Evolutionary conservation across 2,113 vertebrate species (phyloP).

Genomic region (Periophthalmus modestus): DNA sequence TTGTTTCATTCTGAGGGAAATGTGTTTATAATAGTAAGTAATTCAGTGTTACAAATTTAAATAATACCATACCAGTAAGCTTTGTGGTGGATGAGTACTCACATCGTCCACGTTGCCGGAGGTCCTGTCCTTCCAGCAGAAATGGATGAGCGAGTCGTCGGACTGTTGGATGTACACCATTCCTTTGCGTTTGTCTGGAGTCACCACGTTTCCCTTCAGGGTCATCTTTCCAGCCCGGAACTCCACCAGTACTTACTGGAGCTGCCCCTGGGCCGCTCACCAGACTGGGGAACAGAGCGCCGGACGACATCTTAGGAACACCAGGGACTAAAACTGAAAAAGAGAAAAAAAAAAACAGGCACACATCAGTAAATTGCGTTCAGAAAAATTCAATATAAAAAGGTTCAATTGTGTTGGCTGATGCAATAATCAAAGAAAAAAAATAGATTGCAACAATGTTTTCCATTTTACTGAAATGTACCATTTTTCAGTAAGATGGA

Average conservation of each 20-base stretch:
- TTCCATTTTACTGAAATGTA: too few species aligned
- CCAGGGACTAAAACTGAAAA: background rate
- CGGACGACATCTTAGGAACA: slow-evolving; percentile 84
- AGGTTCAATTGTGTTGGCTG: too few species aligned
- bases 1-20: too few species aligned
- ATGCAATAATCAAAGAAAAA: too few species aligned
- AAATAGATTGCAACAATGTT: too few species aligned
- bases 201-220: slow-evolving; percentile 91
- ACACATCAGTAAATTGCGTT: background rate
- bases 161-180: slow-evolving; percentile 95
- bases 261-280: slow-evolving; percentile 89
- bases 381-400: background rate
- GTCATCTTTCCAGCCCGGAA: slow-evolving; percentile 97
- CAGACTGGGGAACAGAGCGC: slow-evolving; percentile 93
- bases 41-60: too few species aligned
- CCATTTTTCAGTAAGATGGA: too few species aligned
- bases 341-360: background rate
- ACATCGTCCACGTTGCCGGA: slow-evolving; percentile 90
- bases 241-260: slow-evolving; percentile 97
- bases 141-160: slow-evolving; percentile 95
- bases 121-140: slow-evolving; percentile 98
- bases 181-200: slow-evolving; percentile 95
- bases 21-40: too few species aligned
- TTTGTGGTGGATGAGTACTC: slow-evolving; percentile 52
- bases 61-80: too few species aligned